phyloP scores from a whole-genome alignment of 1,140 invertebrate genomes.

The Pseudomyrmex flavicornis region DNA sequence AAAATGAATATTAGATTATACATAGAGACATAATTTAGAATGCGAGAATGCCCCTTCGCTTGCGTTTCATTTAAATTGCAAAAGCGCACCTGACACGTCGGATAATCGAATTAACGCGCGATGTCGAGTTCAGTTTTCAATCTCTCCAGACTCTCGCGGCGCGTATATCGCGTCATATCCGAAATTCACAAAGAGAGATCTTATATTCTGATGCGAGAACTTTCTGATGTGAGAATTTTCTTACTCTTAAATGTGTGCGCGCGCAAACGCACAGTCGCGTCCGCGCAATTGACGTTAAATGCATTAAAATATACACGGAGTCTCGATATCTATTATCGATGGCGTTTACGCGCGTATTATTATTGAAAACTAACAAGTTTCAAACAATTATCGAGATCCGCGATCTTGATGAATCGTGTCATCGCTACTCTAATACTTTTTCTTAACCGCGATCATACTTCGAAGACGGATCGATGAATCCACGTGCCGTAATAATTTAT shows the following conservation, averaged over 20 bases:
- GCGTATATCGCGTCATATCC: neutral
- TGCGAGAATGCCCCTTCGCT: neutral
- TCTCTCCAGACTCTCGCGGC: neutral
- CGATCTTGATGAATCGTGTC: neutral
- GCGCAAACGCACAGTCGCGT: too few species aligned
- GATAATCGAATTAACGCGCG: constrained; percentile 30
- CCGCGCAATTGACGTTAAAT: neutral
- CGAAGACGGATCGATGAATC: neutral
- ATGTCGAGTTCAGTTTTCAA: constrained; percentile 17
- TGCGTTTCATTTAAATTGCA: constrained; percentile 64
- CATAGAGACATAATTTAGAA: constrained; percentile 55
- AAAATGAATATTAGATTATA: constrained; percentile 50
- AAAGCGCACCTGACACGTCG: constrained; percentile 8
- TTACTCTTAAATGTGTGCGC: too few species aligned
- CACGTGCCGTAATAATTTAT: constrained; percentile 36
- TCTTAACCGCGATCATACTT: constrained; percentile 6
- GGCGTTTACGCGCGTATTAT: neutral
- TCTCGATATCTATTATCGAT: neutral
- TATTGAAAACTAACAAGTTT: neutral
- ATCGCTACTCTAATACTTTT: constrained; percentile 12
- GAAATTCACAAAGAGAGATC: too few species aligned
- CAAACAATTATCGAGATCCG: neutral
- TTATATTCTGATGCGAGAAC: too few species aligned
- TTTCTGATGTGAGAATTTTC: too few species aligned
- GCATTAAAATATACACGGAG: neutral